Percentiles rank a stretch among this genome's conserved stretches.
Conservation (phyloP, 2,113 vertebrate species). For the Prunella himalayana region DNA sequence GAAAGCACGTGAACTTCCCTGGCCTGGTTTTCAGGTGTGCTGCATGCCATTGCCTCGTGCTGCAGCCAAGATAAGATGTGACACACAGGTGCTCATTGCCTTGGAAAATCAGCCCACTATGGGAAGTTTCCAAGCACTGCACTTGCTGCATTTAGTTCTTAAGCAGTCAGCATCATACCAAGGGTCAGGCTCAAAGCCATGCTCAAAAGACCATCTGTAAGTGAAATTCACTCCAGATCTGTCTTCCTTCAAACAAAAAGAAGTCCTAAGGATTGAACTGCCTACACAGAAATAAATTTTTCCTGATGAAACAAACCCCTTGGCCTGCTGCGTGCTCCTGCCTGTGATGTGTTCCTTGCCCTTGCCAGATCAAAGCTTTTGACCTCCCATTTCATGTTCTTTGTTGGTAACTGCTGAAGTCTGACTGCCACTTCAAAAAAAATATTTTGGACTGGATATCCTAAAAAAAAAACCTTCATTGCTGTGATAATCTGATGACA, state of each 20-base stretch:
- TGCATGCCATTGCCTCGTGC: background rate
- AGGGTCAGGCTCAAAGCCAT: constrained; percentile 18
- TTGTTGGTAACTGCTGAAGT: constrained; percentile 12
- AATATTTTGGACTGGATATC: background rate
- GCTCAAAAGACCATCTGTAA: constrained; percentile 3
- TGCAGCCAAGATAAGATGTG: background rate
- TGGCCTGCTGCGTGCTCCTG: background rate
- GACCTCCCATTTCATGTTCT: constrained; percentile 18
- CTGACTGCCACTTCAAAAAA: constrained; percentile 8
- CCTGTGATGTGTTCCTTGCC: constrained; percentile 11
- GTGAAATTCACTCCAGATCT: constrained; percentile 31
- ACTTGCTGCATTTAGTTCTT: constrained; percentile 24
- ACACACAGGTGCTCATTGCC: constrained; percentile 25
- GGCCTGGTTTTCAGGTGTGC: constrained; percentile 7
- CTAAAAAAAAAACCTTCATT: background rate
- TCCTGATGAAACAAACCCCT: constrained; percentile 45
- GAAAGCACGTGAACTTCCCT: background rate
- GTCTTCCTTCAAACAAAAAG: constrained; percentile 36
- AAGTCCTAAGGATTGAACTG: constrained; percentile 26
- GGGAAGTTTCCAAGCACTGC: constrained; percentile 9
- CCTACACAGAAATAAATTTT: background rate
- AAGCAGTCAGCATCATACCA: constrained; percentile 39
- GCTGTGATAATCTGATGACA: background rate
- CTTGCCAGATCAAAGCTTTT: constrained; percentile 22
- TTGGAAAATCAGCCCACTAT: constrained; percentile 28